phyloP scores from a whole-genome alignment of 2,113 vertebrate species.

The Cyprinodon brontotheroides region DNA sequence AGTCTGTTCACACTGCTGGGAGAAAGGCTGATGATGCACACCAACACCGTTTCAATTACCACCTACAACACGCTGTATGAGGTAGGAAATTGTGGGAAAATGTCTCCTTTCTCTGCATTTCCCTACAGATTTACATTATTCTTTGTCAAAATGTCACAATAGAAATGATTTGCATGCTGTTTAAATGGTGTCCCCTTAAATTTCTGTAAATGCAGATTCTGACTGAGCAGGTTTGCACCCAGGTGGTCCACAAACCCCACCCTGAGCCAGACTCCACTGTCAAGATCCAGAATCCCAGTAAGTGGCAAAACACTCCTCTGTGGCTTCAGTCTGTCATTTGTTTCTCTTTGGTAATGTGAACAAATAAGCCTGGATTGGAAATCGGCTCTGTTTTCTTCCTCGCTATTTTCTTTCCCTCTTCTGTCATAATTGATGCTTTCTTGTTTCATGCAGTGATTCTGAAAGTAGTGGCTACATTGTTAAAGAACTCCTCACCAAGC shows the following conservation, averaged over 20 bases:
- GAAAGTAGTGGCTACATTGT: conserved; percentile 95
- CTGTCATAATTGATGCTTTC: background rate
- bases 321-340: background rate
- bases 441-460: conserved; percentile 89
- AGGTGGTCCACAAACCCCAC: conserved; percentile 98
- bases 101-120: conserved; percentile 1
- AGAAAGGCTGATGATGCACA: conserved; percentile 97
- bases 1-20: conserved; percentile 98
- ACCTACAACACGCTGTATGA: conserved; percentile 99
- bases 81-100: conserved; percentile 75
- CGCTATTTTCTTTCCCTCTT: no score
- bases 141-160: background rate
- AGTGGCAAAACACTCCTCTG: conserved; percentile 63
- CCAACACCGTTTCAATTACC: conserved; percentile 95
- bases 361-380: conserved; percentile 28
- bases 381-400: background rate
- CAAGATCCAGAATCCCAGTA: conserved; percentile 99
- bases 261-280: conserved; percentile 98
- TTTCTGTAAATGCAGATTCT: conserved; percentile 85
- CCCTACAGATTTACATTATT: background rate
- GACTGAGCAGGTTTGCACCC: conserved; percentile 98
- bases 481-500: conserved; percentile 96
- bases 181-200: conserved; percentile 7
- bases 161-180: background rate
- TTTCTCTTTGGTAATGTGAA: conserved; percentile 24